Base-by-base conservation (phyloP, 2,797 vertebrate species). In the Echiichthys vipera region DNA sequence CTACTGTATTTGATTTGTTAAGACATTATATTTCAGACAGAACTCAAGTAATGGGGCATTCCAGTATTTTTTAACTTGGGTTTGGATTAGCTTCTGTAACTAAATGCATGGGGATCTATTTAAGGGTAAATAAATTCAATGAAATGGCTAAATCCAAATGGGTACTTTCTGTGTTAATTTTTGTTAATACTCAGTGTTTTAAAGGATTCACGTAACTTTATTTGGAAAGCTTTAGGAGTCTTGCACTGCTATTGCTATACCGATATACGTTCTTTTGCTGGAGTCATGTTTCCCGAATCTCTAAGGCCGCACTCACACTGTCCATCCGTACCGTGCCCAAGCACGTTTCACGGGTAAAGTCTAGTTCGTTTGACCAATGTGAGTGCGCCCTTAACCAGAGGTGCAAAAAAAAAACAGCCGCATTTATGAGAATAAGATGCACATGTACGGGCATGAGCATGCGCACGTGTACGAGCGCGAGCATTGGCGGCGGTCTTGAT, bases 351-450 rank as follows among this genome's bases (percentile, higher is more conserved):
- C n/a, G n/a, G n/a, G n/a, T n/a, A n/a, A n/a, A n/a, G n/a, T n/a
- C n/a, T n/a, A n/a, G n/a, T n/a, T n/a, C n/a, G n/a, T n/a, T n/a
- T n/a, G n/a, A n/a, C n/a, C n/a, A n/a, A n/a, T n/a, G n/a, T n/a
- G n/a, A n/a, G n/a, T n/a, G n/a, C n/a, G n/a, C n/a, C n/a, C n/a
- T n/a, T n/a, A n/a, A n/a, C n/a, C n/a, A n/a, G n/a, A n/a, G n/a
- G n/a, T n/a, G n/a, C n/a, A n/a, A n/a, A n/a, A n/a, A n/a, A n/a
- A 32, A 58, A 43, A 51, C 53, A 67, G 25, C 34, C 7, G 47
- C 3, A 59, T 49, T 36, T 12, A 22, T 17, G 4, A 32, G 29
- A 55, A 11, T 34, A 57, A 56, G 30, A 65, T n/a, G n/a, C n/a
- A n/a, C n/a, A n/a, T n/a, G n/a, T n/a, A n/a, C n/a, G n/a, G n/a